Conservation (phyloP, 2,888 invertebrate species). For the Nymphalis c-album region DNA sequence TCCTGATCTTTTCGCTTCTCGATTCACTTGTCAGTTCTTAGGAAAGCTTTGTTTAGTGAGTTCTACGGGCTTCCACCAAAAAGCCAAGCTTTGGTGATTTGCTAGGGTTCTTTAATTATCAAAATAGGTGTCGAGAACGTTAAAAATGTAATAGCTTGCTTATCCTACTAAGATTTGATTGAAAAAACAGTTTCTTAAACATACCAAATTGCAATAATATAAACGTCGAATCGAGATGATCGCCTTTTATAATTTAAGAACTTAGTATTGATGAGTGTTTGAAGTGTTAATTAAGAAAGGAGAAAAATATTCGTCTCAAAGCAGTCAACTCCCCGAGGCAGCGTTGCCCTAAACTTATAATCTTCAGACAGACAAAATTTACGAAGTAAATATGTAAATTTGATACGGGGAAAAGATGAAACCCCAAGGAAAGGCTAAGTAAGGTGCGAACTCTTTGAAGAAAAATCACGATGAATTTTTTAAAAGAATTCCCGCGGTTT, state of each 20-base stretch:
- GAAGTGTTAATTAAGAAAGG: slow-evolving; percentile 13
- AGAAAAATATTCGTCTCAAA: slow-evolving; percentile 10
- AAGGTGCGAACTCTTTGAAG: slow-evolving; percentile 58
- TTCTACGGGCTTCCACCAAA: too few relatives aligned
- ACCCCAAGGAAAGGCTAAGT: slow-evolving; percentile 46
- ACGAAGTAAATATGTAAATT: slow-evolving; percentile 69
- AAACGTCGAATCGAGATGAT: not conserved
- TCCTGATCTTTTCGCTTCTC: too few relatives aligned
- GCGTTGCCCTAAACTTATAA: slow-evolving; percentile 58
- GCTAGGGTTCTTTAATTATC: too few relatives aligned
- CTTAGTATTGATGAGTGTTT: not conserved
- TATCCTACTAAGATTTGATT: too few relatives aligned
- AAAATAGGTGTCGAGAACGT: too few relatives aligned
- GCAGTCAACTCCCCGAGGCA: slow-evolving; percentile 12
- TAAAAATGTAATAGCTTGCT: too few relatives aligned
- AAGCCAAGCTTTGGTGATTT: too few relatives aligned
- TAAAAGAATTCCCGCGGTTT: slow-evolving; percentile 61
- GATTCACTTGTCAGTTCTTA: too few relatives aligned
- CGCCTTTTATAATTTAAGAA: not conserved
- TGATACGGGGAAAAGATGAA: slow-evolving; percentile 51
- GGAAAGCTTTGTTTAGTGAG: too few relatives aligned
- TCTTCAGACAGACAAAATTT: slow-evolving; percentile 57
- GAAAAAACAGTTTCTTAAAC: too few relatives aligned
- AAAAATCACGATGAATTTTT: slow-evolving; percentile 63
- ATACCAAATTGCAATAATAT: too few relatives aligned